Conservation (phyloP, 2,113 vertebrate genomes). For the Carassius auratus region DNA sequence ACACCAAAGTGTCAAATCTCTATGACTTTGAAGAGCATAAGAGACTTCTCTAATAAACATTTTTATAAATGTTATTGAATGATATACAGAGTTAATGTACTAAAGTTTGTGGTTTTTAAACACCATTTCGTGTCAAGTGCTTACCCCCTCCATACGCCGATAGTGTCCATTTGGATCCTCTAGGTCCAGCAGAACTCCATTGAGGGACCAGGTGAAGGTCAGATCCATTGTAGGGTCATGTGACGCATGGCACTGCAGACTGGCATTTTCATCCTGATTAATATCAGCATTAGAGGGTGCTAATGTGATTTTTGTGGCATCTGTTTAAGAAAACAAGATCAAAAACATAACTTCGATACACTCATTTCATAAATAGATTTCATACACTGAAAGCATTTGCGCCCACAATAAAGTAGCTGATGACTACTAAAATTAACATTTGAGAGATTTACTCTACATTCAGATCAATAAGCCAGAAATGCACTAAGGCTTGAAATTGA, state of each 20-base stretch:
- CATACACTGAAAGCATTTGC: not conserved
- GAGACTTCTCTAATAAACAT: no score
- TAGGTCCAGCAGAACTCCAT: conserved; percentile 83
- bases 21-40: not conserved
- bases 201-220: conserved; percentile 94
- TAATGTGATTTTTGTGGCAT: conserved; percentile 95
- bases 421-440: no score
- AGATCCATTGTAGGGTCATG: conserved; percentile 98
- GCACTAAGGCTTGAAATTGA: not conserved
- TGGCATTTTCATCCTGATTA: conserved; percentile 91
- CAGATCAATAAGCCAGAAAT: not conserved
- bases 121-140: conserved; percentile 39
- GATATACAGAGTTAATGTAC: no score
- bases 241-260: conserved; percentile 91
- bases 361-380: no score
- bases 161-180: conserved; percentile 84
- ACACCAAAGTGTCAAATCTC: not conserved
- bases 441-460: not conserved
- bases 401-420: not conserved
- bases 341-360: not conserved
- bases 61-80: no score
- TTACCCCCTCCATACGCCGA: conserved; percentile 82
- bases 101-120: not conserved
- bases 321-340: conserved; percentile 63
- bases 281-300: conserved; percentile 95